Evolutionary conservation across 1,140 invertebrate genomes (phyloP).

Genomic region (Conus ventricosus): DNA sequence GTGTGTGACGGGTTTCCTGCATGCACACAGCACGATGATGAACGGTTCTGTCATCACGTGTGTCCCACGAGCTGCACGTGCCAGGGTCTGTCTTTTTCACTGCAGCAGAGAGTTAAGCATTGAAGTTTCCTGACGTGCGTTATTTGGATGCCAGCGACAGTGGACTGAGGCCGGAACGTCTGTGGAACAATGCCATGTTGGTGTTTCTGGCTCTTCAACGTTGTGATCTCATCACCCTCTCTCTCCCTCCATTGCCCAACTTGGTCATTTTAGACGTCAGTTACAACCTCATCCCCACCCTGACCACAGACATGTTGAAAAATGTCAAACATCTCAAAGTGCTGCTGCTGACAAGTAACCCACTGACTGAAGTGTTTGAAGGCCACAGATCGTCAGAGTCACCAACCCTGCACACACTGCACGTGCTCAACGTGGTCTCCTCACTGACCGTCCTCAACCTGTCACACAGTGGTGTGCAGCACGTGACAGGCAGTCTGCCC

Average conservation of each 20-base stretch:
- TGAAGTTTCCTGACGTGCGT: not conserved
- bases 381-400: not conserved
- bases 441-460: too few species aligned
- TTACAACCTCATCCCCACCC: constrained; percentile 20
- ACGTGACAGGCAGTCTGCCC: too few species aligned
- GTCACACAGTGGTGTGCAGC: too few species aligned
- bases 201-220: not conserved
- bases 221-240: not conserved
- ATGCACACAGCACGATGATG: constrained; percentile 40
- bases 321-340: constrained; percentile 22
- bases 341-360: constrained; percentile 24
- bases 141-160: constrained; percentile 9
- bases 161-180: not conserved
- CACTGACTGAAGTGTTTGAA: not conserved
- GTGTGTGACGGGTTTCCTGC: constrained; percentile 15
- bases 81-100: not conserved
- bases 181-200: not conserved
- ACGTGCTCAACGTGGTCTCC: too few species aligned
- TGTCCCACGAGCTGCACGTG: constrained; percentile 49
- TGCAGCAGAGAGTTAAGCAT: not conserved
- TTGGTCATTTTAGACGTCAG: constrained; percentile 24
- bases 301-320: constrained; percentile 4
- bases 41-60: constrained; percentile 25
- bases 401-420: too few species aligned
- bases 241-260: not conserved